Evolutionary conservation across 2,888 invertebrate species (phyloP).

Genomic region (Megaustenia siamemsis): DNA sequence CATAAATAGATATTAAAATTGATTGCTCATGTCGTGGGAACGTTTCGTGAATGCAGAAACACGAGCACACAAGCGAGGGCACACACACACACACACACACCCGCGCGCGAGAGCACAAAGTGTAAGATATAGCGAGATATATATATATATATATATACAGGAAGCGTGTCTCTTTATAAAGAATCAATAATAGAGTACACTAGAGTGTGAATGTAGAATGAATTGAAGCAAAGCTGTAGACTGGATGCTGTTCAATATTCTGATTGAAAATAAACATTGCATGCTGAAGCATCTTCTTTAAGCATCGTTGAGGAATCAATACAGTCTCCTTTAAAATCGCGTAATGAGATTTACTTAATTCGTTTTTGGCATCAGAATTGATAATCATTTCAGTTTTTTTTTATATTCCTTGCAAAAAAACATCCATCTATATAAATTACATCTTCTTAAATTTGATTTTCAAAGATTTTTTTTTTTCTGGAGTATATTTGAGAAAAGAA

Average conservation of each 20-base stretch:
- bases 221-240: neutral
- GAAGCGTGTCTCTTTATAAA: neutral
- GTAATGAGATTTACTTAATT: too few relatives aligned
- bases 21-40: neutral
- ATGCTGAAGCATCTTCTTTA: too few relatives aligned
- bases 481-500: too few relatives aligned
- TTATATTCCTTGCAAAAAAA: too few relatives aligned
- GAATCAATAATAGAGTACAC: neutral
- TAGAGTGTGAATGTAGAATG: neutral
- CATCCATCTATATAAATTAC: too few relatives aligned
- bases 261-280: too few relatives aligned
- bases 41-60: neutral
- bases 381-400: too few relatives aligned
- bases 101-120: neutral
- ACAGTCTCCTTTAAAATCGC: too few relatives aligned
- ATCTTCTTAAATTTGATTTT: too few relatives aligned
- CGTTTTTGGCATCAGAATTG: too few relatives aligned
- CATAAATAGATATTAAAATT: neutral
- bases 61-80: neutral
- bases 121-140: constrained; percentile 17
- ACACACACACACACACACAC: neutral
- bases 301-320: too few relatives aligned
- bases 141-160: constrained; percentile 14
- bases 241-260: neutral
- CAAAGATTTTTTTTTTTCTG: too few relatives aligned